A percentile compares a stretch with the other conserved stretches of the same genome.
Conservation (phyloP, 1,140 invertebrate genomes). For the Kradibia gibbosae region DNA sequence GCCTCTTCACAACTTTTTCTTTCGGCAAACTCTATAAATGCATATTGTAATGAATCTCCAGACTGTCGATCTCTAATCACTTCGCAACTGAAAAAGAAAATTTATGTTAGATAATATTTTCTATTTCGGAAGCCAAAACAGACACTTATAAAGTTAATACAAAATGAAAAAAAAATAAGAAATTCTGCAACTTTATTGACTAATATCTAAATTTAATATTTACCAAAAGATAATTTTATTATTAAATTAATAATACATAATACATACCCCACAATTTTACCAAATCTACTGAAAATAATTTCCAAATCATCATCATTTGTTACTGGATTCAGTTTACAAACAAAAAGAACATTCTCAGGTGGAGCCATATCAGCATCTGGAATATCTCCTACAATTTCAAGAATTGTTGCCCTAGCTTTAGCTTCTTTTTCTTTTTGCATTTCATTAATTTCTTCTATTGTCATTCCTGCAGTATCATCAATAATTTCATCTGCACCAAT, state of each 20-base stretch:
- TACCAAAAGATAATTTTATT: background rate
- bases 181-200: too few relatives aligned
- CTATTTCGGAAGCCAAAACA: too few relatives aligned
- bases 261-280: conserved; percentile 85
- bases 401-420: conserved; percentile 94
- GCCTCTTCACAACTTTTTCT: conserved; percentile 97
- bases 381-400: conserved; percentile 99
- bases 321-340: conserved; percentile 99
- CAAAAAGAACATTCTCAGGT: conserved; percentile 99
- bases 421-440: conserved; percentile 93
- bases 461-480: conserved; percentile 91
- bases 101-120: background rate
- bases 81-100: conserved; percentile 83
- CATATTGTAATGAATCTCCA: conserved; percentile 97
- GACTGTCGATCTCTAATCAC: conserved; percentile 96
- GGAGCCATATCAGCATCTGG: conserved; percentile 98
- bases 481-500: conserved; percentile 96
- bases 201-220: background rate
- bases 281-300: conserved; percentile 98
- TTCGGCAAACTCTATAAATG: conserved; percentile 98
- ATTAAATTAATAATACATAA: background rate
- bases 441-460: conserved; percentile 88
- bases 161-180: too few relatives aligned
- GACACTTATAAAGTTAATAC: too few relatives aligned
- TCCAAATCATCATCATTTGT: conserved; percentile 98